Conservation (phyloP, 2,888 invertebrate genomes). For the Agriotes lineatus region DNA sequence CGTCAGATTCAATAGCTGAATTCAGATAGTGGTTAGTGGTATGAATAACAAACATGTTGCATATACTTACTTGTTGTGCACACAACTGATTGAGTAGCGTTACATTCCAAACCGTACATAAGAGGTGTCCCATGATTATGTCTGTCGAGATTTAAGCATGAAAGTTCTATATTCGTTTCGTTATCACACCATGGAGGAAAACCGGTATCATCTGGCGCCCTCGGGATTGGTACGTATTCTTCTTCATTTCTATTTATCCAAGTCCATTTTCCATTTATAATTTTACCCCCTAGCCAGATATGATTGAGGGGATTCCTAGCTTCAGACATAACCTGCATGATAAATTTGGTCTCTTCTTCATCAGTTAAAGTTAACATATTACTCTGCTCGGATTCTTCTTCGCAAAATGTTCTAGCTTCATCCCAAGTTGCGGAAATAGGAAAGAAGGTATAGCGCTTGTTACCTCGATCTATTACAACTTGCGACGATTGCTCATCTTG, state of each 20-base stretch:
- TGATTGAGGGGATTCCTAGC: conserved; percentile 59
- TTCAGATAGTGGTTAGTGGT: too few relatives aligned
- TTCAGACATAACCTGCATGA: conserved; percentile 38
- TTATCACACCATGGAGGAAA: conserved; percentile 69
- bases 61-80: conserved; percentile 60
- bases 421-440: conserved; percentile 53
- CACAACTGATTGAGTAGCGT: conserved; percentile 68
- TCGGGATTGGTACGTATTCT: not conserved
- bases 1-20: not conserved
- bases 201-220: conserved; percentile 49
- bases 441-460: conserved; percentile 53
- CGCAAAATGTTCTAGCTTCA: conserved; percentile 38
- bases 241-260: conserved; percentile 42
- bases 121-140: conserved; percentile 67
- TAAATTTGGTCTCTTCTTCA: conserved; percentile 25
- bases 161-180: conserved; percentile 65
- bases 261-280: conserved; percentile 51
- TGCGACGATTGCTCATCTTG: too few relatives aligned
- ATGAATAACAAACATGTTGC: too few relatives aligned
- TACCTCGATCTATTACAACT: conserved; percentile 46
- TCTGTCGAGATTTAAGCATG: conserved; percentile 69
- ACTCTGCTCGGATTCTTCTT: not conserved
- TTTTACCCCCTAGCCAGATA: conserved; percentile 66
- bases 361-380: conserved; percentile 24
- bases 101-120: conserved; percentile 69